Base-by-base conservation (phyloP, 35 echinoderm and acorn worm genomes). In the Antedon bifida region DNA sequence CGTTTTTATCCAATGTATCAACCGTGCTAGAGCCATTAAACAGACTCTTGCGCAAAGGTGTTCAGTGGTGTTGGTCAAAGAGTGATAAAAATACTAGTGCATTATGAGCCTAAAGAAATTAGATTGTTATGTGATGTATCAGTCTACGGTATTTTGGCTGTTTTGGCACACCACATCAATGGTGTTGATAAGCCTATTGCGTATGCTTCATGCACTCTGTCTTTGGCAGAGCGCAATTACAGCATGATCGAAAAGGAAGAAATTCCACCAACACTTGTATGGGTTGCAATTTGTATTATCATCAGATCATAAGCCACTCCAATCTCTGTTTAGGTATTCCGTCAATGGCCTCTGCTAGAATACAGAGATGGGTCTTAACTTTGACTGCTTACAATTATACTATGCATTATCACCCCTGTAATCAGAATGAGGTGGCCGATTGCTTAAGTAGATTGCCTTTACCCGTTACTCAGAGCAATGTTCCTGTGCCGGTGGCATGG, bases 1-100 rank as follows among this genome's bases (percentile, higher is more conserved):
- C 84, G 32, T 96, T 96, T 44, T 10, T 96, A 39, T 79, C 38
- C 1, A 91, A 91, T 85, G 39, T 96, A 23, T 96, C 93, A 16
- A 80, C 89, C 17, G 19, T 79, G 38, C 17, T 91, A 11, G 82
- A 88, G 11, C 88, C 88, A 75, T 83, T 91, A 30, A 86, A 94
- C 28, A 13, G 26, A 0, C 75, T 94, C 21, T 56, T 87, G 3
- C 51, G 75, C 10, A 87, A 94, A 46, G 80, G 80, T 26, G 30
- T 34, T 5, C 42, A 78, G 39, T 94, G 87, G 88, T 13, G 35
- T 5, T 94, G 88, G 91, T 42, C 29, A 36, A 34, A 3, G 35
- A 81, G 64, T 74, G 83, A 88, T 26, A 0, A 31, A 81, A 88
- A 45, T 90, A 3, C 51, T 93, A 17, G 88, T 45, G 10, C 88